Base-by-base conservation (phyloP, 1,140 invertebrate genomes). In the Ips typographus region DNA sequence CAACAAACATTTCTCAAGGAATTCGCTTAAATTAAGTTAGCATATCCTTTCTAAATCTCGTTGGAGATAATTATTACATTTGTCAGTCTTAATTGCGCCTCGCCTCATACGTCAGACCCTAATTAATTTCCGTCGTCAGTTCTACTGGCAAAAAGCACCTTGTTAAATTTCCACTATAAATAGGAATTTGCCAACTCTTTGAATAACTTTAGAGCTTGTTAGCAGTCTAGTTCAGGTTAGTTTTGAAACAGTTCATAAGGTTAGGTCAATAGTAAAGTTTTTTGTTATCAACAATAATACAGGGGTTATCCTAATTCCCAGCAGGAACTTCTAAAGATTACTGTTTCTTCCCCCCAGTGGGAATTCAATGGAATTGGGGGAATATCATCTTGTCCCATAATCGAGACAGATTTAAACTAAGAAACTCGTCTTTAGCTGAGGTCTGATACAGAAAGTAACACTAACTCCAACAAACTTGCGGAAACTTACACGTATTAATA, bases 61-160 rank as follows among this genome's bases (percentile, higher is more conserved):
- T 44, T 43, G 47, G 22, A 56, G 63, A 56, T 65, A 65, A 65
- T 65, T 65, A 65, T 65, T 56, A 65, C 63, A 65, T 65, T 65
- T 65, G 63, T 65, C 63, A 65, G 40, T 65, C 51, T 65, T 65
- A 65, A 65, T 65, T 65, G 49, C 52, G 63, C 53, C 44, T 49
- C 51, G 63, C 53, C 53, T 65, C 63, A 65, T 65, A 56, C 63
- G 41, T 56, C 63, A 65, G 63, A 65, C 52, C 52, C 63, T 65
- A 65, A 65, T 65, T 65, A 65, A 65, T 65, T 65, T 65, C 37
- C 49, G 53, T 56, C 63, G 52, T 2, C 63, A 40, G 40, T 7
- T 6, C 8, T n/a, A 40, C 63, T 42, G 38, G 63, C 39, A 65
- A 65, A 65, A 65, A 65, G 63, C 43, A 40, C 63, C 51, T 65